phyloP scores from a whole-genome alignment of 2,888 invertebrate genomes.

The Deilephila porcellus region DNA sequence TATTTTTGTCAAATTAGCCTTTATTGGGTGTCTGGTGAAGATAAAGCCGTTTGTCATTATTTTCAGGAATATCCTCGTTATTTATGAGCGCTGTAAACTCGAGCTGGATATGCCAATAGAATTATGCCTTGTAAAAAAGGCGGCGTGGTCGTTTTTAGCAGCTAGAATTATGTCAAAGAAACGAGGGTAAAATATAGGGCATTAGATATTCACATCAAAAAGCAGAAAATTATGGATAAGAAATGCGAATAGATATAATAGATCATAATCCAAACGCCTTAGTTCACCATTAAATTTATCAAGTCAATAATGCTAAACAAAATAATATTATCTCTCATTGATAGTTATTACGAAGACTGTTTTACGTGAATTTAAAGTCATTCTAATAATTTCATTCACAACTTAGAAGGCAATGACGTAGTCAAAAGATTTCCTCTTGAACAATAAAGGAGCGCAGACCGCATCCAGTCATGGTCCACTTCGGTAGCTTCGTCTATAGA shows the following conservation, averaged over 20 bases:
- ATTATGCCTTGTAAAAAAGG: neutral
- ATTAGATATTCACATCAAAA: neutral
- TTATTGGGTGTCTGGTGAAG: slow-evolving; percentile 54
- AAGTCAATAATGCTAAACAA: too few species aligned
- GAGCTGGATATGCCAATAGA: neutral
- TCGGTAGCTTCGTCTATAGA: slow-evolving; percentile 31
- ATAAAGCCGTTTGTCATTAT: slow-evolving; percentile 62
- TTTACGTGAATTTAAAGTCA: too few species aligned
- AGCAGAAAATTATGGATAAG: neutral
- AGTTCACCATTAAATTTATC: too few species aligned
- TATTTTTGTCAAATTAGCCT: slow-evolving; percentile 62
- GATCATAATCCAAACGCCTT: too few species aligned
- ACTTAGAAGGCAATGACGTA: neutral
- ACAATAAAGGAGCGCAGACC: slow-evolving; percentile 40
- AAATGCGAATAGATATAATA: too few species aligned
- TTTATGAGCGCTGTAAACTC: neutral
- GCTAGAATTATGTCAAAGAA: neutral
- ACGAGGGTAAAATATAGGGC: neutral
- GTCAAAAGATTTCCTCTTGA: neutral
- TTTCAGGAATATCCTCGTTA: slow-evolving; percentile 40
- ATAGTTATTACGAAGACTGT: too few species aligned
- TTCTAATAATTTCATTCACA: neutral
- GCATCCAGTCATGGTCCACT: slow-evolving; percentile 33
- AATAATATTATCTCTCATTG: too few species aligned
- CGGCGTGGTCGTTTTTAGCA: neutral